Base-by-base conservation (phyloP, 2,797 vertebrate species). In the Danio jaintianensis region DNA sequence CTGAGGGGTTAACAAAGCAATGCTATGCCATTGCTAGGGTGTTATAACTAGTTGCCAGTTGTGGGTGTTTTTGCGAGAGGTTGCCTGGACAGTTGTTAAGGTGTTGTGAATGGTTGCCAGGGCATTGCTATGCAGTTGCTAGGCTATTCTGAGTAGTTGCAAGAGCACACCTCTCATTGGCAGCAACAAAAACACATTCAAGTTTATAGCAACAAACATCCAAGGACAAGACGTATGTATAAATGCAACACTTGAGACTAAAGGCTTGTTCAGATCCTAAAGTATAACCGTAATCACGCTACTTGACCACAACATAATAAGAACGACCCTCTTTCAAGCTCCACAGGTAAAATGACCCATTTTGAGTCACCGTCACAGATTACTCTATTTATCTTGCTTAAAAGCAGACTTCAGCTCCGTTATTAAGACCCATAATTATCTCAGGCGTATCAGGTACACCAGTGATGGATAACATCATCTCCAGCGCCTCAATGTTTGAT, bases 361-460 rank as follows among this genome's bases (percentile, higher is more conserved):
- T 67, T 61, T 12, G 7, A 53, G 43, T 53, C 78, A n/a, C 1
- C 53, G 48, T 40, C 59, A 43, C 10, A 22, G 47, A 83, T 81
- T 40, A 62, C 71, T 75, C 63, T 1, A 73, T 81, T 73, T 38
- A 64, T 76, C 79, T 82, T 61, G 11, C 72, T 79, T 80, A 74
- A 75, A 82, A 79, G 82, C 78, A 76, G 66, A 83, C 80, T 72
- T 63, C 29, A 76, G 18, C 20, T 64, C 43, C 0, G 5, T 36
- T 22, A 78, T 78, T 53, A 78, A 38, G 6, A 52, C 62, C 43
- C 20, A 42, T 78, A 70, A 85, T 79, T 77, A 72, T 76, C 72
- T 75, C 55, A 29, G 43, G 40, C 36, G 55, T 12, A 13, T 52
- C 70, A 61, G 70, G 55, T 38, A 29, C 43, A 66, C 62, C 58